phyloP scores from a whole-genome alignment of 2,797 vertebrate genomes.

The Microcaecilia unicolor region DNA sequence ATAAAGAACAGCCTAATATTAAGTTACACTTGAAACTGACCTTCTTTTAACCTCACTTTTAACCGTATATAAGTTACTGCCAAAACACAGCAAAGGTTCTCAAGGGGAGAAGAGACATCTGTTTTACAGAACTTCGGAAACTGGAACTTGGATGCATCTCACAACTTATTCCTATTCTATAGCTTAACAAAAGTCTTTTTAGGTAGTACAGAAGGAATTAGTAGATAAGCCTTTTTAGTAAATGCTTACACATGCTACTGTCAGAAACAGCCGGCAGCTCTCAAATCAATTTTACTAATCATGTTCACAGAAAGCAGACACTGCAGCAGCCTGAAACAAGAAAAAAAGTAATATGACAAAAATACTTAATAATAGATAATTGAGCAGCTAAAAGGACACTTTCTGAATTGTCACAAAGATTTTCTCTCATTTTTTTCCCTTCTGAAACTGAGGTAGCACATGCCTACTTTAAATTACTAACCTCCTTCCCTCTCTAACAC shows the following conservation, averaged over 20 bases:
- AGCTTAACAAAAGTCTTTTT: slow-evolving; percentile 16
- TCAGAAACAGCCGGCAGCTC: background rate
- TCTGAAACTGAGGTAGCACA: too few relatives aligned
- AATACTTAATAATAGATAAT: too few relatives aligned
- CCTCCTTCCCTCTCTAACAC: too few relatives aligned
- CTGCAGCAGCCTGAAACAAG: slow-evolving; percentile 6
- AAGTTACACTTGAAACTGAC: too few relatives aligned
- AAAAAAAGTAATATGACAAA: too few relatives aligned
- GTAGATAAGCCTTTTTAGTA: slow-evolving; percentile 12
- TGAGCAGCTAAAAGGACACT: too few relatives aligned
- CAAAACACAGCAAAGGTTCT: slow-evolving; percentile 15
- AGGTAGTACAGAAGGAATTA: slow-evolving; percentile 16
- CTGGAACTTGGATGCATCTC: slow-evolving; percentile 10
- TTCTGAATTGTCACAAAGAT: too few relatives aligned
- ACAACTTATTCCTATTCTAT: slow-evolving; percentile 16
- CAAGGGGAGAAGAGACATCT: slow-evolving; percentile 5
- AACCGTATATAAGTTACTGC: slow-evolving; percentile 15
- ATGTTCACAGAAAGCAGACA: slow-evolving; percentile 2
- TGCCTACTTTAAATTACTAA: too few relatives aligned
- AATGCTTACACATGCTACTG: slow-evolving; percentile 9
- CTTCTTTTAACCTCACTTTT: slow-evolving; percentile 17
- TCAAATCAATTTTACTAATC: background rate
- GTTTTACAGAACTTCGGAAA: slow-evolving; percentile 13
- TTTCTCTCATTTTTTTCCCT: too few relatives aligned
- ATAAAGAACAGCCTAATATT: too few relatives aligned